A percentile compares a stretch with the other conserved stretches of the same genome.
These are phyloP conservation scores for Limnephilus rhombicus DNA, from an alignment of 2,888 invertebrate species.

Conservation along the genomic window DNA sequence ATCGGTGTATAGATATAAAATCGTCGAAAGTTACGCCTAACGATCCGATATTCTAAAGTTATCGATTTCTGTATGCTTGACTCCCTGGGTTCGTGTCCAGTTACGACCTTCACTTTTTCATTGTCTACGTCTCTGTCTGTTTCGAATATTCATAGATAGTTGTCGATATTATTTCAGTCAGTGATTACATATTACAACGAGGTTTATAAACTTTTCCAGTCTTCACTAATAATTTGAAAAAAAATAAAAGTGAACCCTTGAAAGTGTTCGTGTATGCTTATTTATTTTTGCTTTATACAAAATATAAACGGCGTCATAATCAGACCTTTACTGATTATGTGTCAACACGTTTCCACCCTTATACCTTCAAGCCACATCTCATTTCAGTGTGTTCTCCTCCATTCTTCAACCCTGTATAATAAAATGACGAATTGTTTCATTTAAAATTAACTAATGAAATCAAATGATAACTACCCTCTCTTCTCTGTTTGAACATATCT, in stretches of 20 bases:
- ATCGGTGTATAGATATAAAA: too few species aligned
- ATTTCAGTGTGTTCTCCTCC: not conserved
- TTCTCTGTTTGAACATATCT: not conserved
- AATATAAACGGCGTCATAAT: not conserved
- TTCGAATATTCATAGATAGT: too few species aligned
- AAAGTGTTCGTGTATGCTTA: not conserved
- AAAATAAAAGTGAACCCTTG: not conserved
- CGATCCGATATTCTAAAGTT: too few species aligned
- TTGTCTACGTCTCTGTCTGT: too few species aligned
- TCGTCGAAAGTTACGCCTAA: too few species aligned
- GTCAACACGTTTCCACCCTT: not conserved
- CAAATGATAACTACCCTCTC: not conserved
- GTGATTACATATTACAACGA: too few species aligned
- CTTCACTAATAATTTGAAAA: too few species aligned
- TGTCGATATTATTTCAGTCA: too few species aligned
- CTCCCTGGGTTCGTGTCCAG: too few species aligned
- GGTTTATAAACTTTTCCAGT: too few species aligned
- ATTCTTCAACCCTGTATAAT: not conserved
- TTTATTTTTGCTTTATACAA: not conserved
- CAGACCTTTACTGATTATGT: not conserved
- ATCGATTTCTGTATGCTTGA: too few species aligned
- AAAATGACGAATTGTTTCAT: not conserved
- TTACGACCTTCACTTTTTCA: too few species aligned
- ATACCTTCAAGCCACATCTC: not conserved
- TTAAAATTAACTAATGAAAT: conserved; percentile 17